Base-by-base conservation (phyloP, 2,888 invertebrate species). In the Allophyes oxyacanthae region DNA sequence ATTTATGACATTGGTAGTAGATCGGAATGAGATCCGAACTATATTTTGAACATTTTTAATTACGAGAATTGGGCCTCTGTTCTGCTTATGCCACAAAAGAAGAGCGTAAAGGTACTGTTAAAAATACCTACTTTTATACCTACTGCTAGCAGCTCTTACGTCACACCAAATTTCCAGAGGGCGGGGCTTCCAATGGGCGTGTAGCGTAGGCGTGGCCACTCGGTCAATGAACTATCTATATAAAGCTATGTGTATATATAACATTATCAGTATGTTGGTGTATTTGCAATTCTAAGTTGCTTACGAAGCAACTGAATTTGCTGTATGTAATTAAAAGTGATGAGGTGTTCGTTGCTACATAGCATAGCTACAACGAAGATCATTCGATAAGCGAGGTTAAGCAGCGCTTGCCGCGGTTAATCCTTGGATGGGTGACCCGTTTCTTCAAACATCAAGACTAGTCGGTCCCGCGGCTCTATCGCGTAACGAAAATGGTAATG, bases 281-380 rank as follows among this genome's bases (percentile, higher is more conserved):
- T 75, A 89, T 91, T 90, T 85, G 89, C 88, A 91, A 91, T 90
- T 89, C 90, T 86, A 89, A 86, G 78, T 81, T 66, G 65, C 72
- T 66, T 51, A 14, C 25, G 42, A 34, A 41, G 63, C 44, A 41
- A 14, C 7, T 50, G 48, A 55, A 41, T 46, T 53, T 49, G 46
- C 43, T 13, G 45, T 40, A 28, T 62, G 44, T 49, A 62, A 46
- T 63, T 65, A 40, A 32, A 46, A 7, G 11, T 13, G 42, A 63
- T 63, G 64, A 20, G 41, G 11, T 36, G 20, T 6, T 53, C 46
- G 28, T 14, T 20, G n/a, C 25, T 6, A 43, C 25, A 14, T 32
- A n/a, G n/a, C n/a, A n/a, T n/a, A n/a, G n/a, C n/a, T n/a, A n/a
- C n/a, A n/a, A n/a, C n/a, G n/a, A n/a, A n/a, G n/a, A n/a, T n/a